Conservation (phyloP, 1,140 invertebrate genomes). For the Hyles euphorbiae region DNA sequence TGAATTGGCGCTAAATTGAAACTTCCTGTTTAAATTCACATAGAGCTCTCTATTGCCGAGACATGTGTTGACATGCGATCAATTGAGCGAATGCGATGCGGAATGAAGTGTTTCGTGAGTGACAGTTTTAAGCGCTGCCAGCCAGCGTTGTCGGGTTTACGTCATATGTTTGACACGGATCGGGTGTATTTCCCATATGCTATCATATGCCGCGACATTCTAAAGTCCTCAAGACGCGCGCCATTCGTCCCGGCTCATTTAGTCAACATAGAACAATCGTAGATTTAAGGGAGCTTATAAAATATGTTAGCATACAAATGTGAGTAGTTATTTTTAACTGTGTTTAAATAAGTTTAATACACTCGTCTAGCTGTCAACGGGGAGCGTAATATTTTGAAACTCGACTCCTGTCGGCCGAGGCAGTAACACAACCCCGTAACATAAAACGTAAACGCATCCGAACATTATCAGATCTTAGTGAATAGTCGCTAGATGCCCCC, state of each 20-base stretch:
- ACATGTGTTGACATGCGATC: slow-evolving; percentile 61
- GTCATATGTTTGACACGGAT: slow-evolving; percentile 53
- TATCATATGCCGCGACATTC: slow-evolving; percentile 32
- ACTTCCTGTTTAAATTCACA: slow-evolving; percentile 70
- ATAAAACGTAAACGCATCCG: slow-evolving; percentile 5
- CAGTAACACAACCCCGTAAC: slow-evolving; percentile 20
- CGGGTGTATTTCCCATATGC: slow-evolving; percentile 36
- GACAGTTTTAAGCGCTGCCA: slow-evolving; percentile 46
- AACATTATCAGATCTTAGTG: slow-evolving; percentile 52
- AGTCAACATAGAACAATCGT: slow-evolving; percentile 21
- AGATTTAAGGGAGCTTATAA: slow-evolving; percentile 5
- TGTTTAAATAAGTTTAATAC: no score
- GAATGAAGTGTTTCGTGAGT: slow-evolving; percentile 54
- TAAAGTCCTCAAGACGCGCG: slow-evolving; percentile 28
- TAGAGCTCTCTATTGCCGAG: slow-evolving; percentile 52
- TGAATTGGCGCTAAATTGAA: slow-evolving; percentile 71
- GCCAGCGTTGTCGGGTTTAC: slow-evolving; percentile 32
- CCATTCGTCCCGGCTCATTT: slow-evolving; percentile 29
- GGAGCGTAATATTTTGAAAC: slow-evolving; percentile 64
- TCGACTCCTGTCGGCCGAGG: slow-evolving; percentile 39
- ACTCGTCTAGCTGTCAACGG: background rate
- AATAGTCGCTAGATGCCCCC: slow-evolving; percentile 56
- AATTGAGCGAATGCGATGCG: slow-evolving; percentile 67
- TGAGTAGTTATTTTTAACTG: background rate
- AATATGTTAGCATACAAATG: no score